Evolutionary conservation across 1,140 invertebrate genomes (phyloP).

Genomic region (Drosophila leontia): DNA sequence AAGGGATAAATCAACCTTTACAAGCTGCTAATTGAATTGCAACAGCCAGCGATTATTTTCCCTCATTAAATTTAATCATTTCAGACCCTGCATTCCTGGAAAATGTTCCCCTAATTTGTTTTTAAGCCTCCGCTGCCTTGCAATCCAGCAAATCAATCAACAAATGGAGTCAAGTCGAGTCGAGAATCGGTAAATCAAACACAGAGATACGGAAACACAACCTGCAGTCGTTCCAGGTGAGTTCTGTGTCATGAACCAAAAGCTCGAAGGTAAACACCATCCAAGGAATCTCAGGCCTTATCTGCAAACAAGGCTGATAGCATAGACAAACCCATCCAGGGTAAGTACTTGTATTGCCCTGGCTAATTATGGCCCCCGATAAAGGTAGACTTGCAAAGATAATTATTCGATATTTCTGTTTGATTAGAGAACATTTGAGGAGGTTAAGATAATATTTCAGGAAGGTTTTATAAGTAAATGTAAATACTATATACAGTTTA

Average conservation of each 20-base stretch:
- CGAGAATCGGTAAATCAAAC: constrained; percentile 46
- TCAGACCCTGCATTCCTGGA: background rate
- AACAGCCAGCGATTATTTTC: background rate
- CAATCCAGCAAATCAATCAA: constrained; percentile 55
- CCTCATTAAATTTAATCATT: constrained; percentile 28
- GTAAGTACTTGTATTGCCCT: constrained; percentile 21
- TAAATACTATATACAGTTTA: background rate
- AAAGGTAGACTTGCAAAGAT: constrained; percentile 19
- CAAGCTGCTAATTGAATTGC: constrained; percentile 24
- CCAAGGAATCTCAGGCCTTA: constrained; percentile 16
- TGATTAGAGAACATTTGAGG: background rate
- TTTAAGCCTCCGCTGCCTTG: constrained; percentile 39
- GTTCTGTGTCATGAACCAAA: constrained; percentile 25
- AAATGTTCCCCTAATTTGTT: constrained; percentile 47
- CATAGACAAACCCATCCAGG: constrained; percentile 32
- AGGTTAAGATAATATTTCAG: no score
- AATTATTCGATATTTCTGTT: constrained; percentile 10
- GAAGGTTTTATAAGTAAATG: background rate
- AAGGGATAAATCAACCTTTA: constrained; percentile 18
- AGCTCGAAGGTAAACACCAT: constrained; percentile 24
- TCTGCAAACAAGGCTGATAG: constrained; percentile 36
- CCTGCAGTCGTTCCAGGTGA: constrained; percentile 11
- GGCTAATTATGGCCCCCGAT: constrained; percentile 40
- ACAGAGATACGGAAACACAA: constrained; percentile 28
- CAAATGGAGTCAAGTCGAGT: constrained; percentile 21